Conservation (phyloP, 2,888 invertebrate species). For the Drosophila robusta region DNA sequence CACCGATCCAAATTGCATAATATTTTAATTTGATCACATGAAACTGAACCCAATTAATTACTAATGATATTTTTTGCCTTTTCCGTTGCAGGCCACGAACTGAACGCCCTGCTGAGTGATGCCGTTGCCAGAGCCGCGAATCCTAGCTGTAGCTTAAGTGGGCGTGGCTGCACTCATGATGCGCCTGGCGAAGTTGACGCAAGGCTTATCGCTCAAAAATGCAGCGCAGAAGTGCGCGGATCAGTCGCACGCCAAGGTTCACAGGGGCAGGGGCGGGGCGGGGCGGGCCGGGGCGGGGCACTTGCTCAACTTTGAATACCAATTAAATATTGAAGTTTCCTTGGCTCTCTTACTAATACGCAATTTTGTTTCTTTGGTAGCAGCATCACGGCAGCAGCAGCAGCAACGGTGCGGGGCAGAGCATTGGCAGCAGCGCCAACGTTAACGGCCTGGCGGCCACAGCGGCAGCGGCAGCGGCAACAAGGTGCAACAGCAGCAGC, state of each 20-base stretch:
- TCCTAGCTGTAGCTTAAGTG: constrained; percentile 47
- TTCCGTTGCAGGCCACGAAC: constrained; percentile 34
- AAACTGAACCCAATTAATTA: background rate
- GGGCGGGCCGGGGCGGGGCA: background rate
- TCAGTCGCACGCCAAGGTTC: constrained; percentile 65
- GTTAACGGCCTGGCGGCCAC: constrained; percentile 72
- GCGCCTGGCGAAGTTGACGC: constrained; percentile 83
- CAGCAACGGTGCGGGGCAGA: constrained; percentile 55
- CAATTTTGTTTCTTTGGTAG: constrained; percentile 1
- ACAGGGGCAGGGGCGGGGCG: constrained; percentile 20
- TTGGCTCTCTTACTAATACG: too few relatives aligned
- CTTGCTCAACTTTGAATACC: background rate
- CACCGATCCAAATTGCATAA: background rate
- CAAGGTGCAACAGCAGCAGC: constrained; percentile 29
- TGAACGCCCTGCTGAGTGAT: constrained; percentile 18
- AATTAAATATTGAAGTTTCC: too few relatives aligned
- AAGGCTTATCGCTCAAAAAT: constrained; percentile 82
- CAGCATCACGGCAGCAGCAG: constrained; percentile 80
- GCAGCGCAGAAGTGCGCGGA: constrained; percentile 74
- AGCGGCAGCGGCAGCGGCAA: constrained; percentile 43
- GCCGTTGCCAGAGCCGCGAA: constrained; percentile 24
- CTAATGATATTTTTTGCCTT: background rate
- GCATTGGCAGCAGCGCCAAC: constrained; percentile 44
- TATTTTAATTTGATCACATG: background rate
- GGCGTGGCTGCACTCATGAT: constrained; percentile 69